Evolutionary conservation across 2,888 invertebrate genomes (phyloP).

Genomic region (Tridacna crocea): DNA sequence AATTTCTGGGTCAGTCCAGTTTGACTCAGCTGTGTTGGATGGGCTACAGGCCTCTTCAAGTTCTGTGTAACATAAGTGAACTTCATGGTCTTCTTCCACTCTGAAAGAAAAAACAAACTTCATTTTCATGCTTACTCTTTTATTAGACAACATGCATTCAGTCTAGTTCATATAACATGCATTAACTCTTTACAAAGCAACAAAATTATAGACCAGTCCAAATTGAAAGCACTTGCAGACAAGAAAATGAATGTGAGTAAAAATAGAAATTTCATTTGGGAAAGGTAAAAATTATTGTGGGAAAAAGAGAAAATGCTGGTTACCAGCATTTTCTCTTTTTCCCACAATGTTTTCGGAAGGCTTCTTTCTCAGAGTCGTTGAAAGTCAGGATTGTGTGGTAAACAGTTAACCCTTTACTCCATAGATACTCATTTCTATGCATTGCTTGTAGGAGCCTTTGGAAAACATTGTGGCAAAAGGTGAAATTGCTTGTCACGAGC

Average conservation of each 20-base stretch:
- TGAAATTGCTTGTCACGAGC: no score
- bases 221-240: neutral
- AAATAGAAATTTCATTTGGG: no score
- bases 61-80: constrained; percentile 51
- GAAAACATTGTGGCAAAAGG: no score
- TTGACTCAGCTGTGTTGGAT: constrained; percentile 22
- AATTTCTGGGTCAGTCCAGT: constrained; percentile 23
- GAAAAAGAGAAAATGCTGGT: no score
- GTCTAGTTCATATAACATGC: no score
- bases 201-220: no score
- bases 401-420: neutral
- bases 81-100: constrained; percentile 31
- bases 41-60: constrained; percentile 32
- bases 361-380: no score
- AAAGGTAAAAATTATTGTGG: no score
- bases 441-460: neutral
- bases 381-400: no score
- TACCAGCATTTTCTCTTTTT: neutral
- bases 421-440: neutral
- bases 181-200: no score
- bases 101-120: constrained; percentile 19
- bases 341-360: neutral
- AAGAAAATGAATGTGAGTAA: neutral
- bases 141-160: neutral
- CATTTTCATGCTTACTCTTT: neutral